Percentiles rank a stretch among this genome's conserved stretches.
Evolutionary conservation across 2,888 invertebrate genomes (phyloP).

Genomic region (Cryptocephalus moraei): DNA sequence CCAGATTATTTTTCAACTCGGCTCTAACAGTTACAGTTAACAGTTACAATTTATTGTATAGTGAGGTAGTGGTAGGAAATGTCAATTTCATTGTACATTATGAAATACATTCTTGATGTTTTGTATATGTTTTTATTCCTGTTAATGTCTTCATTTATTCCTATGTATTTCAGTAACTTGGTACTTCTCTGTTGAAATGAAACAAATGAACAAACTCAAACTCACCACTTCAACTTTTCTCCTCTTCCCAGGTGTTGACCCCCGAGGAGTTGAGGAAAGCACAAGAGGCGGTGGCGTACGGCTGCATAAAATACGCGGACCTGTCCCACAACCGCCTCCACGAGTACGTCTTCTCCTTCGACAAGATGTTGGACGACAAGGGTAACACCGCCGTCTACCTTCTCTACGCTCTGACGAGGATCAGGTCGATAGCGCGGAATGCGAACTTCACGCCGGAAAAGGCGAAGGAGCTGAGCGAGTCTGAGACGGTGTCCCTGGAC

Average conservation of each 20-base stretch:
- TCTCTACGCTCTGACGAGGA: constrained; percentile 88
- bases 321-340: constrained; percentile 84
- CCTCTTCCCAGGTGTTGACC: constrained; percentile 41
- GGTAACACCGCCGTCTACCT: constrained; percentile 99
- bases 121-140: too few relatives aligned
- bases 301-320: constrained; percentile 98
- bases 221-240: too few relatives aligned
- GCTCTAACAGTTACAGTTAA: too few relatives aligned
- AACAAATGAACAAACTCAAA: too few relatives aligned
- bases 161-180: too few relatives aligned
- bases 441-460: constrained; percentile 57
- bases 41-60: too few relatives aligned
- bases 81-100: too few relatives aligned
- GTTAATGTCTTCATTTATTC: too few relatives aligned
- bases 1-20: too few relatives aligned
- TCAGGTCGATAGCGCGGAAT: constrained; percentile 78
- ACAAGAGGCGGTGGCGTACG: constrained; percentile 89
- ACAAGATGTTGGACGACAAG: constrained; percentile 97
- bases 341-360: constrained; percentile 97
- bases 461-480: constrained; percentile 50
- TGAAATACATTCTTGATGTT: too few relatives aligned
- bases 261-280: constrained; percentile 71
- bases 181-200: too few relatives aligned
- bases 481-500: constrained; percentile 53
- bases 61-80: too few relatives aligned